Conservation (phyloP, 2,113 vertebrate species). For the Seriola dumerili region DNA sequence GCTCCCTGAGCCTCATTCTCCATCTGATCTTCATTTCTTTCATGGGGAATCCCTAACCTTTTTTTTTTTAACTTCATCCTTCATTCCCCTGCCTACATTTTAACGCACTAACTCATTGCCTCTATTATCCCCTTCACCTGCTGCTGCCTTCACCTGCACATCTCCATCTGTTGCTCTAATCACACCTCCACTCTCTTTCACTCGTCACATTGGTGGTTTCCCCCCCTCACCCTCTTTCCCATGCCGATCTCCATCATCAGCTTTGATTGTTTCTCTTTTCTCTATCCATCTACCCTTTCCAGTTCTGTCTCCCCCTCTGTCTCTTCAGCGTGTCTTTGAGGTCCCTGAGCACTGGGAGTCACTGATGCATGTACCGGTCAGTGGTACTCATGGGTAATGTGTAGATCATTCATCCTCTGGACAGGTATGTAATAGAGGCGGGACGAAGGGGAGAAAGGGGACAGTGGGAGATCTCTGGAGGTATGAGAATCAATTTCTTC, state of each 20-base stretch:
- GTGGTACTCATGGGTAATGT: conserved; percentile 76
- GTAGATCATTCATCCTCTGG: conserved; percentile 77
- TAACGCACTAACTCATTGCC: conserved; percentile 42
- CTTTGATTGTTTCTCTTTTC: conserved; percentile 30
- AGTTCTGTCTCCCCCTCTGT: conserved; percentile 13
- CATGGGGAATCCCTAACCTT: conserved; percentile 33
- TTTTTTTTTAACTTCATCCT: conserved; percentile 27
- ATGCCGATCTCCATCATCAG: conserved; percentile 31
- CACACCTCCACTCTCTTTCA: conserved; percentile 18
- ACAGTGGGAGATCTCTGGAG: conserved; percentile 73
- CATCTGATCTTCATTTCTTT: conserved; percentile 53
- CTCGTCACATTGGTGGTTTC: conserved; percentile 8
- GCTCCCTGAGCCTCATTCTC: conserved; percentile 26
- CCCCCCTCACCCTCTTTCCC: neutral
- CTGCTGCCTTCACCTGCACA: conserved; percentile 25
- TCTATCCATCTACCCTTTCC: conserved; percentile 10
- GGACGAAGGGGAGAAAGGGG: conserved; percentile 54
- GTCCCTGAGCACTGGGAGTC: conserved; percentile 63
- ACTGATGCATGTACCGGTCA: conserved; percentile 69
- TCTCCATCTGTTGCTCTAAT: conserved; percentile 34
- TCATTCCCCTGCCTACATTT: conserved; percentile 12
- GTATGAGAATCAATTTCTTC: conserved; percentile 78
- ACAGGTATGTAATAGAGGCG: conserved; percentile 78
- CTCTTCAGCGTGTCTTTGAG: conserved; percentile 32
- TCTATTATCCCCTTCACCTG: conserved; percentile 35